Evolutionary conservation across 2,113 vertebrate genomes (phyloP).

Genomic region (Leptocoma aspasia): DNA sequence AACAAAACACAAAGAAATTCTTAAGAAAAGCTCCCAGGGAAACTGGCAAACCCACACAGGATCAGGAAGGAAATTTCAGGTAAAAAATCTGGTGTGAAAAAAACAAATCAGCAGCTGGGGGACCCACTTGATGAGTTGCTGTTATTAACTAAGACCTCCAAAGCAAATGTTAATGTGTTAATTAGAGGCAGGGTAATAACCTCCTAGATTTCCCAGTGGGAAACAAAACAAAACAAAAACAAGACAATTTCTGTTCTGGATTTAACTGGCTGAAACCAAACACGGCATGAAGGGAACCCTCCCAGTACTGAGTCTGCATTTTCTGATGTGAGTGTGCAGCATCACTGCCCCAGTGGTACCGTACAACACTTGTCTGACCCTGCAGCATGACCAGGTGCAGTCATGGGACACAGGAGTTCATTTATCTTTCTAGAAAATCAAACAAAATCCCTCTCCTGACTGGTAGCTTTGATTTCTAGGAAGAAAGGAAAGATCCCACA

Average conservation of each 20-base stretch:
- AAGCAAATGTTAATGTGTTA: conserved; percentile 56
- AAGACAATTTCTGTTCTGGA: neutral
- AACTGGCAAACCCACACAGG: neutral
- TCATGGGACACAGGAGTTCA: neutral
- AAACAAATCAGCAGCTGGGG: conserved; percentile 11
- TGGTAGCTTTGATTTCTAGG: neutral
- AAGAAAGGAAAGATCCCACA: neutral
- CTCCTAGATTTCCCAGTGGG: conserved; percentile 27
- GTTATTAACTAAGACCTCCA: conserved; percentile 46
- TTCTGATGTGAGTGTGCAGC: neutral
- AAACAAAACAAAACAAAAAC: neutral
- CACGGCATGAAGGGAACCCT: neutral
- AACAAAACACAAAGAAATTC: neutral
- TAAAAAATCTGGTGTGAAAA: neutral
- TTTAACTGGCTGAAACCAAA: neutral
- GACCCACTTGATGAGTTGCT: conserved; percentile 12
- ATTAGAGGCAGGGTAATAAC: conserved; percentile 51
- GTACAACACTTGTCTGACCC: accelerated
- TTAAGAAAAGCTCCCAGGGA: neutral
- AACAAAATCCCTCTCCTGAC: neutral
- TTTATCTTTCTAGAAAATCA: neutral
- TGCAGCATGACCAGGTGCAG: neutral
- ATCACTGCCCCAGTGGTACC: neutral
- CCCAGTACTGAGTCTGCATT: neutral
- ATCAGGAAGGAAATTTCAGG: neutral